A percentile compares a stretch with the other conserved stretches of the same genome.
phyloP scores from a whole-genome alignment of 2,797 vertebrate species.

The Tachyglossus aculeatus region DNA sequence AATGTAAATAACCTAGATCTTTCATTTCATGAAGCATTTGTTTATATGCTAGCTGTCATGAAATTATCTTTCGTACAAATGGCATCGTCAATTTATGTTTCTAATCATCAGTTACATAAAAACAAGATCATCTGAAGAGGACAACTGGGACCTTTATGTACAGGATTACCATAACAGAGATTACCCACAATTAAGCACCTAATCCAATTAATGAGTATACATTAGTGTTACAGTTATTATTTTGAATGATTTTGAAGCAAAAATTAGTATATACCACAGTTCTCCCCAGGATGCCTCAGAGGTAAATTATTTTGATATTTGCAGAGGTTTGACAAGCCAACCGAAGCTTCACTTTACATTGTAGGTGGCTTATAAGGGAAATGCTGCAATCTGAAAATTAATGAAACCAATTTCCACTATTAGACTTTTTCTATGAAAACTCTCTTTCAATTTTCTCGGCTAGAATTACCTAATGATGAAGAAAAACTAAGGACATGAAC shows the following conservation, averaged over 20 bases:
- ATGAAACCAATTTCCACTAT: constrained; percentile 40
- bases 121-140: constrained; percentile 18
- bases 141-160: constrained; percentile 20
- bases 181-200: constrained; percentile 54
- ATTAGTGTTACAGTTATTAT: not conserved
- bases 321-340: constrained; percentile 37
- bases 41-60: constrained; percentile 28
- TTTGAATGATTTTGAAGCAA: constrained; percentile 41
- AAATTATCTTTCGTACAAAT: constrained; percentile 45
- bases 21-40: constrained; percentile 35
- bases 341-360: constrained; percentile 34
- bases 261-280: constrained; percentile 28
- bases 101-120: constrained; percentile 43
- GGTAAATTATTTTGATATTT: constrained; percentile 53
- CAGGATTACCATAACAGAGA: constrained; percentile 35
- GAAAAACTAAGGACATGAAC: constrained; percentile 23
- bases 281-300: constrained; percentile 20
- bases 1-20: not conserved
- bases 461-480: constrained; percentile 48
- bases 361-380: constrained; percentile 37
- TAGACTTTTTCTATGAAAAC: constrained; percentile 31
- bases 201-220: constrained; percentile 25
- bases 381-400: constrained; percentile 47
- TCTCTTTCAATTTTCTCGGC: constrained; percentile 30
- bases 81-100: constrained; percentile 40